These are phyloP conservation scores for Acheta domesticus DNA, from an alignment of 2,888 invertebrate genomes.

Conservation along the genomic window DNA sequence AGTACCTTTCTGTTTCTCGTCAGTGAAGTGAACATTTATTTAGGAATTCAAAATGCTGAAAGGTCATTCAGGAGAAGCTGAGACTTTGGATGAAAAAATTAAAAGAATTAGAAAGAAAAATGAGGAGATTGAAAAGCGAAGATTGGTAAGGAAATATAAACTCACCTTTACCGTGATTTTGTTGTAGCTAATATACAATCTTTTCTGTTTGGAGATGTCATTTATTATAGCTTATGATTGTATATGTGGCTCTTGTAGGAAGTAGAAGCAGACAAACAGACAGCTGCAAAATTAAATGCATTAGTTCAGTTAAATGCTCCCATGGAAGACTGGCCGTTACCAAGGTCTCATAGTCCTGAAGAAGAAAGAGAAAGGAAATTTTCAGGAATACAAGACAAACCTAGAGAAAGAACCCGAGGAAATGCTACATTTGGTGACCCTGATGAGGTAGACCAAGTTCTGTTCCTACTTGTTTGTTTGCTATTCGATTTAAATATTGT, in stretches of 20 bases:
- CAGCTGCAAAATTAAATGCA: conserved; percentile 49
- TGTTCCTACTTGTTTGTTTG: background rate
- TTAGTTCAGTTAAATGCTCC: conserved; percentile 47
- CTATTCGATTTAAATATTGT: background rate
- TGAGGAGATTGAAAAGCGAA: conserved; percentile 46
- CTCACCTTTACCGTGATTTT: background rate
- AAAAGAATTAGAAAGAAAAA: conserved; percentile 46
- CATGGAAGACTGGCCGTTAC: conserved; percentile 48
- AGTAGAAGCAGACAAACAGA: conserved; percentile 50
- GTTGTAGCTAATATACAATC: background rate
- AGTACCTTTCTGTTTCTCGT: no score
- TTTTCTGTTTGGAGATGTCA: background rate
- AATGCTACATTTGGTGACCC: conserved; percentile 20
- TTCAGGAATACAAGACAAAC: background rate
- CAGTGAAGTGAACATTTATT: no score
- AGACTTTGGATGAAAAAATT: conserved; percentile 45
- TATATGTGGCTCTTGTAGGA: conserved; percentile 39
- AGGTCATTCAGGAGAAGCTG: background rate
- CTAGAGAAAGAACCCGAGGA: background rate
- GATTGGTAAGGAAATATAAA: conserved; percentile 34
- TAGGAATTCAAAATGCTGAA: background rate
- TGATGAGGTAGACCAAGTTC: background rate
- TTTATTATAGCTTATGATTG: background rate
- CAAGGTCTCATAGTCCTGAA: background rate
- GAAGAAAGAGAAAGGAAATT: background rate